Base-by-base conservation (phyloP, 1,140 invertebrate genomes). In the Asbolus verrucosus region DNA sequence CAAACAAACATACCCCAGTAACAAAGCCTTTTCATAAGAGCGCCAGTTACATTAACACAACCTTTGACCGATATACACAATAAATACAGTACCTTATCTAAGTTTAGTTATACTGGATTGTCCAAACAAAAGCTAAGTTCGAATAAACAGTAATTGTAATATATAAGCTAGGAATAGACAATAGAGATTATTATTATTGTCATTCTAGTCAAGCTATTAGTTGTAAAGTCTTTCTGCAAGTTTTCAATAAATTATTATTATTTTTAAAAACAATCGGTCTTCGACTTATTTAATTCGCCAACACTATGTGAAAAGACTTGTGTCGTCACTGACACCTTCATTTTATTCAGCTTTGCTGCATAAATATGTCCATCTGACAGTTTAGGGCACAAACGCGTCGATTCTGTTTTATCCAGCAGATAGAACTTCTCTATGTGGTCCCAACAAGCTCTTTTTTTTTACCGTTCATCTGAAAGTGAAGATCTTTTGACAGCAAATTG, bases 301-400 rank as follows among this genome's bases (percentile, higher is more conserved):
- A 70, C 61, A 3, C 2, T 5, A 33, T 70, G 1, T 16, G 41
- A 65, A 9, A 70, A 65, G 6, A 70, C 68, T 14, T 65, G 61
- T 1, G 41, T 33, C 1, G 13, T 21, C n/a, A 21, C 8, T 31
- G 59, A 50, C 13, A 69, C 67, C 19, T 69, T 69, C 60, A 69
- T 63, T 50, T 69, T 63, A 16, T 65, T 70, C n/a, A 70, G 50
- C 27, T 70, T 65, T 0, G 16, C 3, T 0, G 18, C 0, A 14
- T 30, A 38, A 6, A 65, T 39, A 14, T 70, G 68, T 0, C 4
- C 0, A 16, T 70, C 61, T 0, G 61, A 65, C 16, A 70, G 33
- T 59, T 70, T 70, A 15, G 38, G 59, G n/a, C 59, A 50, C 6
- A 65, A 6, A 2, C 36, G 6, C 9, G 19, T 14, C 3, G 19